Evolutionary conservation across 2,888 invertebrate species (phyloP).

Genomic region (Amphipoea lucens): DNA sequence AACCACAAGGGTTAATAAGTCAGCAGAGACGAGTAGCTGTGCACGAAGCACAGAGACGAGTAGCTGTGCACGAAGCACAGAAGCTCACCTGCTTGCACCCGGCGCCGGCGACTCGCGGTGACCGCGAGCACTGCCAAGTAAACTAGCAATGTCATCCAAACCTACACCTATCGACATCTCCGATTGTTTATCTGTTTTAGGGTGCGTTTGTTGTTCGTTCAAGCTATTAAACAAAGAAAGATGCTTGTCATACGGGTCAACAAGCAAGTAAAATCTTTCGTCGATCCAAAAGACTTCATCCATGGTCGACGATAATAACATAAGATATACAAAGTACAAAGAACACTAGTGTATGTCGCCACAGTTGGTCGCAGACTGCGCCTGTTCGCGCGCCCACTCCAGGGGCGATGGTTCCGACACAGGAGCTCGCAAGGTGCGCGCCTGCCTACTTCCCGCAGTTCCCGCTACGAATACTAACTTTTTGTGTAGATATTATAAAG

Average conservation of each 20-base stretch:
- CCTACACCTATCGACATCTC: background rate
- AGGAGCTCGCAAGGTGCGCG: slow-evolving; percentile 6
- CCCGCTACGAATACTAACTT: background rate
- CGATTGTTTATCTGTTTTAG: background rate
- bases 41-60: background rate
- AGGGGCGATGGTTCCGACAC: slow-evolving; percentile 6
- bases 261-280: background rate
- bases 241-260: background rate
- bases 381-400: background rate
- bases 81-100: background rate
- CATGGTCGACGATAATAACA: slow-evolving; percentile 7
- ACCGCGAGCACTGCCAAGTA: background rate
- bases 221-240: background rate
- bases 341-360: background rate
- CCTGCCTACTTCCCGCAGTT: background rate
- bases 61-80: background rate
- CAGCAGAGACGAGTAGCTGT: background rate
- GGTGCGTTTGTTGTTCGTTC: too few species aligned
- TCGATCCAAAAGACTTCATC: background rate
- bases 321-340: background rate
- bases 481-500: background rate
- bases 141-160: background rate
- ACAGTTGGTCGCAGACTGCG: slow-evolving; percentile 23
- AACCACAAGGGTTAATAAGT: slow-evolving; percentile 1
- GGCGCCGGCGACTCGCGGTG: fast-evolving